Conservation (phyloP, 1,140 invertebrate species). For the Ceratina japonica region DNA sequence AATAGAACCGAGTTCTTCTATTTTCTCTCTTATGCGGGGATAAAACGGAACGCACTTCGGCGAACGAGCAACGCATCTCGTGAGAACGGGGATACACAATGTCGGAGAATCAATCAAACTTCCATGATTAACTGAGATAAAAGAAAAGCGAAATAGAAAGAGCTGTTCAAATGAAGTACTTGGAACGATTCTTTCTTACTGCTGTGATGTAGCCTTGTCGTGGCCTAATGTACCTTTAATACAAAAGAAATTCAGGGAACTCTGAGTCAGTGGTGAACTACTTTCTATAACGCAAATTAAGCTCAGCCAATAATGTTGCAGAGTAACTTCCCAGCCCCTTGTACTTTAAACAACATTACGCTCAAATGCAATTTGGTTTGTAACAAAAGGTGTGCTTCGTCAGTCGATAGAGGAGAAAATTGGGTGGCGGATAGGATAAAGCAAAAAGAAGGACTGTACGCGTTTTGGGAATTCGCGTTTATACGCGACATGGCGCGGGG, state of each 20-base stretch:
- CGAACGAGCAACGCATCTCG: background rate
- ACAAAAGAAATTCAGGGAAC: too few species aligned
- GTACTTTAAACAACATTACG: slow-evolving; percentile 17
- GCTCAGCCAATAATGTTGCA: background rate
- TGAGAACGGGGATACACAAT: background rate
- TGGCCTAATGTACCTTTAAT: too few species aligned
- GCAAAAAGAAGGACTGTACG: background rate
- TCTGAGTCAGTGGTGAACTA: background rate
- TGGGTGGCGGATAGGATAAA: background rate
- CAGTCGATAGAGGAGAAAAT: background rate
- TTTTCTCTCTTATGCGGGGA: background rate
- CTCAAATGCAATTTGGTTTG: slow-evolving; percentile 18
- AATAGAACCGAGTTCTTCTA: background rate
- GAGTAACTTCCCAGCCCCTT: background rate
- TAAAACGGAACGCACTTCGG: background rate
- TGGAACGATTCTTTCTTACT: too few species aligned
- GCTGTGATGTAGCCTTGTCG: too few species aligned
- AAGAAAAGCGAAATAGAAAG: background rate
- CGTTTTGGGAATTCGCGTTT: slow-evolving; percentile 20
- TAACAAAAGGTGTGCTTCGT: background rate
- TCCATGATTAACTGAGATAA: background rate
- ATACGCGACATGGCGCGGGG: background rate
- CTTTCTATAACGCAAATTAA: background rate
- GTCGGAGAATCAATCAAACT: background rate
- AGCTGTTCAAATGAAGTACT: background rate